phyloP scores from a whole-genome alignment of 2,888 invertebrate genomes.

The Sturmia bella region DNA sequence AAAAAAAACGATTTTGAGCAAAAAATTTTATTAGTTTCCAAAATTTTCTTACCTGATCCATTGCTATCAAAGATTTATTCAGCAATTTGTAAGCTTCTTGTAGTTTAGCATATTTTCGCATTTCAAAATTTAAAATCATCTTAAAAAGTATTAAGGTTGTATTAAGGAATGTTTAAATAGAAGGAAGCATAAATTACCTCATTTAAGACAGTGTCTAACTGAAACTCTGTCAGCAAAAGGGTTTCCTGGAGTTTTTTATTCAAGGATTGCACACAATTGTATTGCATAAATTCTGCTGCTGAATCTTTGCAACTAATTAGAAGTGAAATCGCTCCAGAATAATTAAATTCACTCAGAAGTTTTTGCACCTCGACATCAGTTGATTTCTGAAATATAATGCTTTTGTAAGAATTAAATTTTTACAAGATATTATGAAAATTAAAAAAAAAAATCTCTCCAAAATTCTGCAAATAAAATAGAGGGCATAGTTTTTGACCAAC shows the following conservation, averaged over 20 bases:
- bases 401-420: not conserved
- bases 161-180: no score
- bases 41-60: slow-evolving; percentile 85
- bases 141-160: slow-evolving; percentile 44
- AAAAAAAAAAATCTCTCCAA: no score
- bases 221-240: slow-evolving; percentile 94
- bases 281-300: slow-evolving; percentile 92
- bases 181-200: slow-evolving; percentile 83
- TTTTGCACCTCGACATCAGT: slow-evolving; percentile 93
- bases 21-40: not conserved
- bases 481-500: no score
- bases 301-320: slow-evolving; percentile 93
- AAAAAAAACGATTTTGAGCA: not conserved
- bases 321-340: slow-evolving; percentile 94
- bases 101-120: slow-evolving; percentile 89
- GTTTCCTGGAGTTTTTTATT: slow-evolving; percentile 94
- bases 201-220: slow-evolving; percentile 92
- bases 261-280: slow-evolving; percentile 94
- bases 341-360: slow-evolving; percentile 91
- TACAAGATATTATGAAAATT: no score
- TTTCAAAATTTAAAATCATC: slow-evolving; percentile 87
- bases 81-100: slow-evolving; percentile 93
- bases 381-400: slow-evolving; percentile 83
- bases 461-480: no score
- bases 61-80: slow-evolving; percentile 95